Evolutionary conservation across 2,113 vertebrate genomes (phyloP).

Genomic region (Mus pahari): DNA sequence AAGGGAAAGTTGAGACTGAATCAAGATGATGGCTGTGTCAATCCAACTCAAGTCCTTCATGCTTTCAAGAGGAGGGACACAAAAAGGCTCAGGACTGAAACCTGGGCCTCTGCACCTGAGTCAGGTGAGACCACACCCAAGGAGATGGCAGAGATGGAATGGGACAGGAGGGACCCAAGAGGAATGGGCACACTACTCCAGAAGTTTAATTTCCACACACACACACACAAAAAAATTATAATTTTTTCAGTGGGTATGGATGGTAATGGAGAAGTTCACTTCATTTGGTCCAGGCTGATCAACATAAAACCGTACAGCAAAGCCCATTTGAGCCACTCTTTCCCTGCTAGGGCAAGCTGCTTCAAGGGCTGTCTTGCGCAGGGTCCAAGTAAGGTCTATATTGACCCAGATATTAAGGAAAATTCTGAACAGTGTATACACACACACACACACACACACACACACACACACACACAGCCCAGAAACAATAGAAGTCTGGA

Average conservation of each 20-base stretch:
- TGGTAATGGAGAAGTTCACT: not conserved
- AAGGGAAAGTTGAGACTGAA: too few relatives aligned
- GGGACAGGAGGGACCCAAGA: not conserved
- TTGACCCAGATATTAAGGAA: not conserved
- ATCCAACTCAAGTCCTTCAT: not conserved
- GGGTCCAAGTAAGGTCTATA: not conserved
- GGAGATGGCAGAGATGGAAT: not conserved
- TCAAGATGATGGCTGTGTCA: not conserved
- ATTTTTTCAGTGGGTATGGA: not conserved
- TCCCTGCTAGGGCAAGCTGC: not conserved
- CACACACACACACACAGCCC: not conserved
- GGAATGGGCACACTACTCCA: too few relatives aligned
- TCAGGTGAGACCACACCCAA: too few relatives aligned
- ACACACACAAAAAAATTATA: not conserved
- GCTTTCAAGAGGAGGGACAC: not conserved
- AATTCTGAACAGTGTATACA: not conserved
- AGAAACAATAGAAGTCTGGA: not conserved
- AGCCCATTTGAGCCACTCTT: not conserved
- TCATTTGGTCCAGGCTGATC: not conserved
- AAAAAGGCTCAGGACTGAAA: not conserved
- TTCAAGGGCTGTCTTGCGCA: not conserved
- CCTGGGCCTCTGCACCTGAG: fast-evolving
- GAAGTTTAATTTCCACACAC: not conserved
- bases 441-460: not conserved
- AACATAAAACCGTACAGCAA: not conserved